Base-by-base conservation (phyloP, 2,113 vertebrate species). In the Bombycilla garrulus region DNA sequence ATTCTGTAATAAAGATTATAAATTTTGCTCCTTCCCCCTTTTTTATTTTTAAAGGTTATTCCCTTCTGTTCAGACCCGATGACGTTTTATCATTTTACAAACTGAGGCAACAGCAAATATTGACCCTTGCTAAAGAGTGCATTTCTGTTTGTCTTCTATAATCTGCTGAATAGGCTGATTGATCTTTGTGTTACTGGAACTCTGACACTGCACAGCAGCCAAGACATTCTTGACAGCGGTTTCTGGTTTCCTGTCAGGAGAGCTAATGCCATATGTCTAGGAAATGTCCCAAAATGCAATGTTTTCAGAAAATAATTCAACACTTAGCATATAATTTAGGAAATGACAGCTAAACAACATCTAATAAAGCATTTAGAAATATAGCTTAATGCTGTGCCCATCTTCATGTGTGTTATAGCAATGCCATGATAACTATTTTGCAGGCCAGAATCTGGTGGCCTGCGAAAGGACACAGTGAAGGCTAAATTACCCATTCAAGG, bases 121-220 rank as follows among this genome's bases (percentile, higher is more conserved):
- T 87, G 81, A 70, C 78, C 16, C 19, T 31, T 80, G 58, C 6
- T 82, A 50, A 89, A 67, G 28, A 74, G 6, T 24, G 13, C 56
- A 73, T 90, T 89, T 87, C 61, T 65, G 33, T 87, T 94, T 95
- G 76, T 65, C 54, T 77, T 88, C 33, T 50, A 50, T 77, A 93
- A 72, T 77, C 33, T 81, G 50, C 35, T 28, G 50, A 84, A 71
- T 5, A 78, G 57, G 40, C 28, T 82, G 33, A 79, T 56, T 61
- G 71, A 72, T 88, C 64, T 88, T 78, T 58, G 72, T 31, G 35
- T 93, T 83, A 60, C 81, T 62, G 71, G 56, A 90, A 92, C 53
- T 45, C 35, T 54, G 72, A 80, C 42, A 35, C 19, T 47, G 77
- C 31, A n/a, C 11, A 94, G 54, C 54, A 86, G 51, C 90, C 48